A percentile compares a stretch with the other conserved stretches of the same genome.
These are phyloP conservation scores for Nebria ingens DNA, from an alignment of 1,140 invertebrate species.

Conservation along the genomic window DNA sequence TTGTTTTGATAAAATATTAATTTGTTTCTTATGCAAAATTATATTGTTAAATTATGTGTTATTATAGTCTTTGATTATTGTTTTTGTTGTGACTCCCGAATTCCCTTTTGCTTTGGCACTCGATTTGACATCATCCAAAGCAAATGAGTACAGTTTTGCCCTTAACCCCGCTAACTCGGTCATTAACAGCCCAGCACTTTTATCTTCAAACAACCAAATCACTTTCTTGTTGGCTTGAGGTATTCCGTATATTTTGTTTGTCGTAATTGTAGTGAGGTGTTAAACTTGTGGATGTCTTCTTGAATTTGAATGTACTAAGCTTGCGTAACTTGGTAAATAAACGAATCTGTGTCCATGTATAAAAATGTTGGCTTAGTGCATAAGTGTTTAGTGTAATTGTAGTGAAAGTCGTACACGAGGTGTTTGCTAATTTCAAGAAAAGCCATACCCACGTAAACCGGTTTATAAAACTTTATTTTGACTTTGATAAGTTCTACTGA, in stretches of 20 bases:
- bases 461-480: constrained; percentile 20
- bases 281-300: constrained; percentile 24
- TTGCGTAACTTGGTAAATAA: background rate
- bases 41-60: background rate
- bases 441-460: constrained; percentile 20
- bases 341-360: background rate
- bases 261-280: constrained; percentile 28
- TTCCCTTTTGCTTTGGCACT: background rate
- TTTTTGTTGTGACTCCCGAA: background rate
- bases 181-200: constrained; percentile 14
- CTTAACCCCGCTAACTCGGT: constrained; percentile 12
- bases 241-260: background rate
- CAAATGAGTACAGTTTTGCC: constrained; percentile 10
- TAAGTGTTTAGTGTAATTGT: constrained; percentile 19
- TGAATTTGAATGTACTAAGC: constrained; percentile 19
- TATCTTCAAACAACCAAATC: constrained; percentile 13
- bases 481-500: constrained; percentile 18
- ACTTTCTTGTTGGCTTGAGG: constrained; percentile 14
- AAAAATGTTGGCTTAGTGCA: constrained; percentile 13
- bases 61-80: background rate
- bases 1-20: no score
- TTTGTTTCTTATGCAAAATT: background rate
- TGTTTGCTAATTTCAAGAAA: constrained; percentile 22
- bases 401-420: constrained; percentile 24
- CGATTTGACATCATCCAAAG: constrained; percentile 3